phyloP scores from a whole-genome alignment of 2,888 invertebrate genomes.

The Eupithecia tripunctaria region DNA sequence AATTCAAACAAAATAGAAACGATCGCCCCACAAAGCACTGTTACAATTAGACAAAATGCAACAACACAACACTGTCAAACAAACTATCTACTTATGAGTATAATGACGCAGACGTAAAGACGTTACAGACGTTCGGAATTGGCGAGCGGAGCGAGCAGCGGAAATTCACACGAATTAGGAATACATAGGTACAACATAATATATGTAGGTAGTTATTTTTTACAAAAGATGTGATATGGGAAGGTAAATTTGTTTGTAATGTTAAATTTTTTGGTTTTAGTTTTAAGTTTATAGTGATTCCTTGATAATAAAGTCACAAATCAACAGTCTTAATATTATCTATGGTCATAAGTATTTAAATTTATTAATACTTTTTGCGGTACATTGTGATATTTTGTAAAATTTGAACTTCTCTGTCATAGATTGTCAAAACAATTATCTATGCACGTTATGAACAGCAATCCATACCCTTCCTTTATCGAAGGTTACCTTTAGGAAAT shows the following conservation, averaged over 20 bases:
- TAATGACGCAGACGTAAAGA: slow-evolving; percentile 33
- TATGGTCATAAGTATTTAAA: neutral
- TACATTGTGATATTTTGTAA: neutral
- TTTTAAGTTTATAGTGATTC: no score
- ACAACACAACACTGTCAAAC: slow-evolving; percentile 35
- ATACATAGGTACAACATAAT: neutral
- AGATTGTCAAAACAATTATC: no score
- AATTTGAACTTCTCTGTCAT: no score
- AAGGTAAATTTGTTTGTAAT: neutral
- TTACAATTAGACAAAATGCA: slow-evolving; percentile 39
- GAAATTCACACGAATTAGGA: neutral
- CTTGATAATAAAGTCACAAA: no score
- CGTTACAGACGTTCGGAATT: neutral
- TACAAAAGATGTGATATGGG: neutral
- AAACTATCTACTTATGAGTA: slow-evolving; percentile 18
- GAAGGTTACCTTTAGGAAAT: neutral
- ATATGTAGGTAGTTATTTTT: neutral
- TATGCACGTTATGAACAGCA: neutral
- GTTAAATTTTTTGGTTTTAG: neutral
- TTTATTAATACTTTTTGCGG: neutral
- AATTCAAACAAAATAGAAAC: slow-evolving; percentile 30
- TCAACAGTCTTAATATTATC: no score
- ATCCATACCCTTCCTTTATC: neutral
- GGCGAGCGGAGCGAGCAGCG: slow-evolving; percentile 21
- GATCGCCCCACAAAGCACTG: slow-evolving; percentile 32